Percentiles rank a stretch among this genome's conserved stretches.
Evolutionary conservation across 2,797 vertebrate genomes (phyloP).

Genomic region (Odontamblyopus rebecca): DNA sequence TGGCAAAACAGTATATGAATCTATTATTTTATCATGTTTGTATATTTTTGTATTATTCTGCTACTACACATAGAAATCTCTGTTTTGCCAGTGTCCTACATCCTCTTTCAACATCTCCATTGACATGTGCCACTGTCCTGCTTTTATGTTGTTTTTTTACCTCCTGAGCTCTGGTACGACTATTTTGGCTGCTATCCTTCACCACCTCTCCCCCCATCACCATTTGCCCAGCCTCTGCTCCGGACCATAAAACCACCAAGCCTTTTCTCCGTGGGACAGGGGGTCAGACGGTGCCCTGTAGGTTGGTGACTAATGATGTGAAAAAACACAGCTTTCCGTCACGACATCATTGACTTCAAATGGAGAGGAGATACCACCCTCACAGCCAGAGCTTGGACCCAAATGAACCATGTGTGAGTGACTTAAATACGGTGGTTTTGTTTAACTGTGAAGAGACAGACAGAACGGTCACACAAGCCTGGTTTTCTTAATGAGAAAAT

Average conservation of each 20-base stretch:
- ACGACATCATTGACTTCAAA: constrained; percentile 15
- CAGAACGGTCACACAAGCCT: not conserved
- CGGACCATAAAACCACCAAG: constrained; percentile 23
- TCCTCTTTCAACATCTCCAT: not conserved
- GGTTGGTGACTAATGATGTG: constrained; percentile 18
- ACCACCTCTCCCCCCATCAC: constrained; percentile 20
- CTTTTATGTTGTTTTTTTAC: not conserved
- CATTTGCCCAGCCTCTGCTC: constrained; percentile 33
- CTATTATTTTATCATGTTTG: too few species aligned
- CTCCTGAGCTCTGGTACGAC: not conserved
- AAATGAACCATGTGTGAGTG: constrained; percentile 7
- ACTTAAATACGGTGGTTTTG: constrained; percentile 1
- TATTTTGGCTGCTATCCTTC: not conserved
- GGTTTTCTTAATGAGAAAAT: constrained; percentile 9
- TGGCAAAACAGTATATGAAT: too few species aligned
- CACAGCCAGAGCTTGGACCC: constrained; percentile 4
- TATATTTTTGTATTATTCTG: not conserved
- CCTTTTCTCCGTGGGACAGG: constrained; percentile 23
- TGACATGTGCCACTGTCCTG: not conserved
- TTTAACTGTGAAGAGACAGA: constrained; percentile 1
- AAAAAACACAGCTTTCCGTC: constrained; percentile 14
- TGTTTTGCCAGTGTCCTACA: not conserved
- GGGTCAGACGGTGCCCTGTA: constrained; percentile 31
- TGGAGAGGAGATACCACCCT: constrained; percentile 4
- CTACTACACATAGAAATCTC: not conserved